Evolutionary conservation across 2,113 vertebrate genomes (phyloP).

Genomic region (Benitochromis conjunctus): DNA sequence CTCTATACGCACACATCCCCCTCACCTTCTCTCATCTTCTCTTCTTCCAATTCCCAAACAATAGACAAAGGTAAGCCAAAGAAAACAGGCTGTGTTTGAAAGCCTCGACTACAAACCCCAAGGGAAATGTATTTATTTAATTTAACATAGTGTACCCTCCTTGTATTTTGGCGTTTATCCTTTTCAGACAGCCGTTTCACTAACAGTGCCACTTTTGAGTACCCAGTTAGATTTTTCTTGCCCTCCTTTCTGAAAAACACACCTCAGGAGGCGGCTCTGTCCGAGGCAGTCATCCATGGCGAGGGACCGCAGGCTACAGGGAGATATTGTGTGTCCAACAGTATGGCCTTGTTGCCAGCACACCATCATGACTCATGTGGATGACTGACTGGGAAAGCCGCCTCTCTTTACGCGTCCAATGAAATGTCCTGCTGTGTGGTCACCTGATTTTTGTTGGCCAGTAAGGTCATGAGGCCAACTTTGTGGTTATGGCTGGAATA

Average conservation of each 20-base stretch:
- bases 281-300: slow-evolving; percentile 39
- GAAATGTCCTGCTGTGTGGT: not conserved
- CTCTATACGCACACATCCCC: not conserved
- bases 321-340: slow-evolving; percentile 56
- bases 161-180: not conserved
- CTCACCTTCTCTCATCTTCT: not conserved
- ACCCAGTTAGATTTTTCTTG: not conserved
- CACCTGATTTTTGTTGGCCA: slow-evolving; percentile 26
- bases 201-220: not conserved
- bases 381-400: not conserved
- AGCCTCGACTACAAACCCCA: not conserved
- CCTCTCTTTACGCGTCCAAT: slow-evolving; percentile 6
- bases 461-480: not conserved
- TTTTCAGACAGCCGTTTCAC: not conserved
- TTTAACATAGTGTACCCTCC: not conserved
- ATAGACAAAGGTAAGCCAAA: slow-evolving; percentile 25
- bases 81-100: not conserved
- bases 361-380: slow-evolving; percentile 28
- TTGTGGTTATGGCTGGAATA: not conserved
- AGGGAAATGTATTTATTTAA: not conserved
- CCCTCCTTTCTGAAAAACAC: slow-evolving; percentile 17
- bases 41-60: slow-evolving; percentile 6
- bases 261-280: slow-evolving; percentile 43
- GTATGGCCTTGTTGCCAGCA: slow-evolving; percentile 54
- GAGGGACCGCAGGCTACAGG: slow-evolving; percentile 35